Conservation (phyloP, 2,113 vertebrate genomes). For the Phaetusa simplex region DNA sequence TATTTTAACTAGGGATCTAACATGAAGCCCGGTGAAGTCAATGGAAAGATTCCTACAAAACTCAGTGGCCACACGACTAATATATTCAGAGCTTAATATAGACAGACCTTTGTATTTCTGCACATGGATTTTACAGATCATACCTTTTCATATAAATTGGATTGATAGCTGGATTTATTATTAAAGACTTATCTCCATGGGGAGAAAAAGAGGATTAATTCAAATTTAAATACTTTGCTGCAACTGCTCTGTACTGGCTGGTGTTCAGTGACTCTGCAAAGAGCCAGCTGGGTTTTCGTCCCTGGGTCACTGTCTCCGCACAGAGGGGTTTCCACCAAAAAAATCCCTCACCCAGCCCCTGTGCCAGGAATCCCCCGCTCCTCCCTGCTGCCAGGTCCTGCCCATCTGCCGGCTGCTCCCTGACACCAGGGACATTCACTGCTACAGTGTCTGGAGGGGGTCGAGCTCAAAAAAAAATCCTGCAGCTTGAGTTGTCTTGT, state of each 20-base stretch:
- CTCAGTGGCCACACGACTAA: background rate
- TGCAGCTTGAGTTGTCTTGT: fast-evolving
- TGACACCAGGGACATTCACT: background rate
- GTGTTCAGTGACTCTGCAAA: background rate
- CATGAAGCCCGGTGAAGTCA: background rate
- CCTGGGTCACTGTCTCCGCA: background rate
- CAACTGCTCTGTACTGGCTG: background rate
- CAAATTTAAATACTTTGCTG: background rate
- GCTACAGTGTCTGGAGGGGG: background rate
- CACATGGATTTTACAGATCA: background rate
- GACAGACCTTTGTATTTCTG: background rate
- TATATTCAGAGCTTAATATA: background rate
- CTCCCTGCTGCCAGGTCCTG: background rate
- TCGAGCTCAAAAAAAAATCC: background rate
- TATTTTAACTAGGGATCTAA: background rate
- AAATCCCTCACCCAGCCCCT: background rate
- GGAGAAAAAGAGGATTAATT: background rate
- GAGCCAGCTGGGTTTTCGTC: background rate
- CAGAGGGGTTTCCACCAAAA: background rate
- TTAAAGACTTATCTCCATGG: background rate
- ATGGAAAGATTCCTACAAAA: background rate
- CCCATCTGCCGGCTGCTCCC: background rate
- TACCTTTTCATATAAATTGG: background rate
- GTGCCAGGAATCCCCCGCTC: background rate
- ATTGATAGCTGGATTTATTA: background rate